A percentile compares a stretch with the other conserved stretches of the same genome.
Evolutionary conservation across 2,797 vertebrate genomes (phyloP).

Genomic region (Eleutherodactylus coqui): DNA sequence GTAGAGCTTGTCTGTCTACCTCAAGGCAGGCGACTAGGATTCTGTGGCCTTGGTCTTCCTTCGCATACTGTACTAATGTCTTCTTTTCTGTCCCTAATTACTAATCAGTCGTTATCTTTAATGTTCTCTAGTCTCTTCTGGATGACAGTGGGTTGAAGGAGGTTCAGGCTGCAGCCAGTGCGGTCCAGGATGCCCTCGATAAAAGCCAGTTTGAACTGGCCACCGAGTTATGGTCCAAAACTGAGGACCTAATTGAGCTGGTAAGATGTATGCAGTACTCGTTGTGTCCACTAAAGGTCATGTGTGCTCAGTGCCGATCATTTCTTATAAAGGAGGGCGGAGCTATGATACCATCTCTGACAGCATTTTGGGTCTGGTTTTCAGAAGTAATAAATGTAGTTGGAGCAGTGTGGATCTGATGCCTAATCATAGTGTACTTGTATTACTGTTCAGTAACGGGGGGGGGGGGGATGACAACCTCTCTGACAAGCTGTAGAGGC

Average conservation of each 20-base stretch:
- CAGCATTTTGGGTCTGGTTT: no score
- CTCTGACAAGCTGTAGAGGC: not conserved
- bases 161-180: constrained; percentile 80
- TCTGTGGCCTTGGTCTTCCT: not conserved
- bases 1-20: no score
- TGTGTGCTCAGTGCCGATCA: no score
- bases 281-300: not conserved
- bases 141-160: constrained; percentile 87
- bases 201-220: constrained; percentile 79
- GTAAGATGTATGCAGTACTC: constrained; percentile 68
- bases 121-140: constrained; percentile 84
- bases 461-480: not conserved
- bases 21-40: no score
- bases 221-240: constrained; percentile 85
- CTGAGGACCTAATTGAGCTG: constrained; percentile 85
- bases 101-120: not conserved
- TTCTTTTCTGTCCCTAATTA: no score
- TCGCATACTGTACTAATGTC: no score
- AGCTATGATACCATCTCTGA: no score
- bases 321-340: no score
- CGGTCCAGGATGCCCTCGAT: constrained; percentile 83
- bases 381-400: no score
- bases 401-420: no score
- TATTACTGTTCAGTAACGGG: no score
- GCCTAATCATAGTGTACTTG: no score